Conservation (phyloP, 2,888 invertebrate genomes). For the Diabrotica balteata region DNA sequence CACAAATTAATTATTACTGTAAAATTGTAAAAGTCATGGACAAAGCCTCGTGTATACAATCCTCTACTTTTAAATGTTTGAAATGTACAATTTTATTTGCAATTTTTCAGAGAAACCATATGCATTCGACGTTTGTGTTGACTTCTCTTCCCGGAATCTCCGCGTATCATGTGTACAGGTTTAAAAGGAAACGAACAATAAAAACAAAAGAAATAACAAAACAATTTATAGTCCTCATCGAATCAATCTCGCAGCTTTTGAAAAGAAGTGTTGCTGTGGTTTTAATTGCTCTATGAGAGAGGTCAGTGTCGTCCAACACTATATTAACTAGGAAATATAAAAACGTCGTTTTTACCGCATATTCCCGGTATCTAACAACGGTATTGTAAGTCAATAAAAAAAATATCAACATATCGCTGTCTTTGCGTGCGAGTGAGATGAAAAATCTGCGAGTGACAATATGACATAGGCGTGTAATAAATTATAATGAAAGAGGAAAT, state of each 20-base stretch:
- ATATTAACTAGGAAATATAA: too few species aligned
- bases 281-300: conserved; percentile 6
- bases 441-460: too few species aligned
- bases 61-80: conserved; percentile 1
- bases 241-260: conserved; percentile 39
- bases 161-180: background rate
- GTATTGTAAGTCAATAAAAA: too few species aligned
- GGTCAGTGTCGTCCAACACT: background rate
- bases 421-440: too few species aligned
- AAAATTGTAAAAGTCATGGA: background rate
- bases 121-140: background rate
- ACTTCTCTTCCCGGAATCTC: conserved; percentile 1
- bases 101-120: conserved; percentile 13
- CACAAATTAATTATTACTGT: conserved; percentile 1
- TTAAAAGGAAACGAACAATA: background rate
- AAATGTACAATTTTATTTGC: conserved; percentile 3
- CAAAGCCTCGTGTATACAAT: background rate
- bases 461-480: too few species aligned
- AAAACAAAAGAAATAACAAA: conserved; percentile 28
- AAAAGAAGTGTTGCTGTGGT: conserved; percentile 3
- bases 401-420: too few species aligned
- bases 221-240: conserved; percentile 42
- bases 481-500: too few species aligned
- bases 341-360: too few species aligned
- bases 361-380: too few species aligned